Base-by-base conservation (phyloP, 2,113 vertebrate genomes). In the Lipophrys pholis region DNA sequence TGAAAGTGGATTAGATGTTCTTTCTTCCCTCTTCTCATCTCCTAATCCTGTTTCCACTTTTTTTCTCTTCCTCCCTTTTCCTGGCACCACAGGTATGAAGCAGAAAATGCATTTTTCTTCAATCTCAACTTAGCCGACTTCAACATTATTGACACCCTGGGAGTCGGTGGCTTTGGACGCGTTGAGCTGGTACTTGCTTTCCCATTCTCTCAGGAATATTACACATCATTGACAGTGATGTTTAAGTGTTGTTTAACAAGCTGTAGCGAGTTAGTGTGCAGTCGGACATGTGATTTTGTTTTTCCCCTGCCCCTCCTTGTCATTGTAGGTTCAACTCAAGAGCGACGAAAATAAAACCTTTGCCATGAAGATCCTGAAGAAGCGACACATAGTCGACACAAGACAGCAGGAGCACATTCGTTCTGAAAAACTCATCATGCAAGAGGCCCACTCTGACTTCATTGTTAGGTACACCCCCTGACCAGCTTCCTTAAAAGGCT, bases 301-400 rank as follows among this genome's bases (percentile, higher is more conserved):
- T 8, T 5, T 36, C 30, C 36, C 35, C 4, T 41, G 58, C 14
- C 43, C 62, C 12, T 76, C 38, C 43, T 40, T 65, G 11, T 64
- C 6, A 0, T 35, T 54, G 35, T 86, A 99, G 98, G 98, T 99
- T 81, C 97, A 99, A 90, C 88, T 99, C 80, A 99, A 99, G 84
- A 99, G 96, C 7, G 97, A 99, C 8, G 96, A 98, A 81, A 94
- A 95, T 2, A 99, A 97, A 91, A 99, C 98, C 0, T 99, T 98
- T 17, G 98, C 98, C 30, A 99, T 99, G 98, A 99, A 99, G 87
- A 99, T 99, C 80, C 93, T 99, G 89, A 99, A 99, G 92, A 99
- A 99, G 77, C 93, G 97, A 3, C 98, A 99, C 91, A 99, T 99
- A 0, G 96, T 99, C 50, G 97, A 99, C 84, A 99, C 98, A 0